Base-by-base conservation (phyloP, 2,113 vertebrate genomes). In the Sardina pilchardus region DNA sequence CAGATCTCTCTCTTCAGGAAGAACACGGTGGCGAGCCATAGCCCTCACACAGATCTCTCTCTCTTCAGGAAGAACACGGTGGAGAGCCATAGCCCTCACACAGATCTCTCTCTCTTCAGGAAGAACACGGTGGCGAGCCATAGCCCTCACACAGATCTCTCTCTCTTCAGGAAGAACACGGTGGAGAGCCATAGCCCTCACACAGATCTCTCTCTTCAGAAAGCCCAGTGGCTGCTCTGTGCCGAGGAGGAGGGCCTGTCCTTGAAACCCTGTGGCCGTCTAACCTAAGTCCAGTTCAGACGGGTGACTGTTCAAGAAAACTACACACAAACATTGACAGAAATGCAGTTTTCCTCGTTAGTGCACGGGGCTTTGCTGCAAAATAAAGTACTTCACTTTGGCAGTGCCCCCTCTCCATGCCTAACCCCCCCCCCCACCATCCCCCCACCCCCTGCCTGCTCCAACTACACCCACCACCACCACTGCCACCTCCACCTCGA, bases 391-490 rank as follows among this genome's bases (percentile, higher is more conserved):
- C 56, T 59, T 6, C 5, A 59, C 56, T 59, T 59, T 24, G 56
- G 56, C 24, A 21, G 5, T 59, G 53, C 56, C 56, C 19, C 56
- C 56, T 56, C 56, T 59, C 84, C 84, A 80, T 67, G 45, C 84
- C 48, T 50, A 82, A 67, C 80, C 53, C 67, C 63, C 42, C 78
- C 84, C 83, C 85, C 50, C n/a, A n/a, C n/a, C n/a, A n/a, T n/a
- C 67, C 63, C 42, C 78, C 84, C 83, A 83, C 50, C 47, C 75
- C 75, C 39, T 30, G 39, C 82, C 56, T 86, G n/a, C 86, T 85
- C 91, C 83, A 89, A 89, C 91, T 87, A 93, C 93, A 93, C 91
- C 92, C 92, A 93, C 45, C 45, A 47, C 45, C 56, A 63, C 24
- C 56, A 59, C 56, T 4, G 4, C 59, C 59, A 71, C 63, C 63